phyloP scores from a whole-genome alignment of 2,797 vertebrate genomes.

The Chelon auratus region DNA sequence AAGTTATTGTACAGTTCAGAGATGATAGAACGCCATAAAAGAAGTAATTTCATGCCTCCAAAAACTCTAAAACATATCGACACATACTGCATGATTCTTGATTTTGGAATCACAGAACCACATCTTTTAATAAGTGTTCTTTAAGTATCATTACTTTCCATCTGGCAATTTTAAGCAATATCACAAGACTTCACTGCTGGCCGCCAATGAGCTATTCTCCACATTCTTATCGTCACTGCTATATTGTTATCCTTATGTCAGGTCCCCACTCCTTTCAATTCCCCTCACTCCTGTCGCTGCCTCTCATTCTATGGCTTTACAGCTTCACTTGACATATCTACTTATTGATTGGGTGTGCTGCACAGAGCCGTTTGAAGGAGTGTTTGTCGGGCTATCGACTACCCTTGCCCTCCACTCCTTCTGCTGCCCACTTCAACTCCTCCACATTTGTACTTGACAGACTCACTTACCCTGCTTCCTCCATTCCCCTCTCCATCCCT shows the following conservation, averaged over 20 bases:
- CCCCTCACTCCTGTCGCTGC: slow-evolving; percentile 19
- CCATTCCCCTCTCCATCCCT: slow-evolving; percentile 14
- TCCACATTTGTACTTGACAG: slow-evolving; percentile 55
- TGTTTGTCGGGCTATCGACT: slow-evolving; percentile 58
- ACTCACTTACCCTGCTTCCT: slow-evolving; percentile 36
- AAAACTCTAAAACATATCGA: neutral
- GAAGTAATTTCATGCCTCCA: neutral
- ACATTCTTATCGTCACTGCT: neutral
- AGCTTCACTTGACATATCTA: slow-evolving; percentile 68
- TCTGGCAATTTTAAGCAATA: slow-evolving; percentile 3
- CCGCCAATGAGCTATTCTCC: neutral
- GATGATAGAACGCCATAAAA: slow-evolving; percentile 14
- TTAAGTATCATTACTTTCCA: neutral
- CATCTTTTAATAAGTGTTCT: neutral
- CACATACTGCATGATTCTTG: neutral
- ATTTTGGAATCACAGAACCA: no score
- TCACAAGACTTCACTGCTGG: slow-evolving; percentile 6
- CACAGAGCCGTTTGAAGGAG: slow-evolving; percentile 58
- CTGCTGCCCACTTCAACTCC: slow-evolving; percentile 38
- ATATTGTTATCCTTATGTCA: slow-evolving; percentile 18
- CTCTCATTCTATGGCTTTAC: slow-evolving; percentile 50
- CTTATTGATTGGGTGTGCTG: slow-evolving; percentile 64
- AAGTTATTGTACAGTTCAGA: neutral
- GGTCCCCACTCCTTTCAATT: slow-evolving; percentile 15
- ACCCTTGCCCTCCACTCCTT: slow-evolving; percentile 22